These are phyloP conservation scores for Noctua pronuba DNA, from an alignment of 2,888 invertebrate species.

Conservation along the genomic window DNA sequence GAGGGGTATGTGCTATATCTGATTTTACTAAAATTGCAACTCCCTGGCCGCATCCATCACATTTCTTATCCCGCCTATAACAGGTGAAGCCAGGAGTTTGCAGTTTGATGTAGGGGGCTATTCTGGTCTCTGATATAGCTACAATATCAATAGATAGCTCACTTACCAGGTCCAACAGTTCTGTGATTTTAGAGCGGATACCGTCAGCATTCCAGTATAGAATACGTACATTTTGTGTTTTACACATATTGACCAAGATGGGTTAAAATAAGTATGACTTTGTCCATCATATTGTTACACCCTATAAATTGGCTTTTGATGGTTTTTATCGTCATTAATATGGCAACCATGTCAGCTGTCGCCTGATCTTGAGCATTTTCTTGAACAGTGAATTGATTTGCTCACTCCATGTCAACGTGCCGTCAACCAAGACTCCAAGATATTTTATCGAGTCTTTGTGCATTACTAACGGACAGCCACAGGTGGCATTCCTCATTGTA, in stretches of 20 bases:
- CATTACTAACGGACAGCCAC: no score
- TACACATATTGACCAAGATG: conserved; percentile 3
- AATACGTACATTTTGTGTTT: background rate
- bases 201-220: background rate
- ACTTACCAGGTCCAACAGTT: background rate
- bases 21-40: background rate
- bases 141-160: background rate
- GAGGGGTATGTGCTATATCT: background rate
- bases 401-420: no score
- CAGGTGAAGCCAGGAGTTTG: background rate
- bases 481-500: no score
- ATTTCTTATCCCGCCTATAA: background rate
- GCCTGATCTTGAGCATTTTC: background rate
- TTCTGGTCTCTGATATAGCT: background rate
- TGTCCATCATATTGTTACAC: background rate
- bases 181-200: background rate
- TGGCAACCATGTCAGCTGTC: background rate
- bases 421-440: no score
- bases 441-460: no score
- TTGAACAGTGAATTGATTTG: no score
- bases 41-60: background rate
- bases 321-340: conserved; percentile 1
- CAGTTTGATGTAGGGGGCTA: background rate
- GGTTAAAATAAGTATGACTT: background rate
- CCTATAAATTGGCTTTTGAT: background rate